Base-by-base conservation (phyloP, 2,888 invertebrate genomes). In the Empis stercorea region DNA sequence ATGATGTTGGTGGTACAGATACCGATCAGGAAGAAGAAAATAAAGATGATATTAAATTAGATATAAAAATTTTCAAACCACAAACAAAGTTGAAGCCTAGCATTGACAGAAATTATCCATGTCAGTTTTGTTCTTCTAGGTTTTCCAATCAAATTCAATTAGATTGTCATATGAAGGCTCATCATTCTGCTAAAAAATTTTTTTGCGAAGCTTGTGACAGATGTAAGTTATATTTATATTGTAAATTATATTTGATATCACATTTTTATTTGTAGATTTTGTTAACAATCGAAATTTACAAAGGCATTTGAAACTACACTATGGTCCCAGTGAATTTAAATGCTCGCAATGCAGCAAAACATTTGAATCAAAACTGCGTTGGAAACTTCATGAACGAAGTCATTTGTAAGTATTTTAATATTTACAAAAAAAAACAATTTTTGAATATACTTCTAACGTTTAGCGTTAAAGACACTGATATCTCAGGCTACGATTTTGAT, bases 401-500 rank as follows among this genome's bases (percentile, higher is more conserved):
- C 27, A 40, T 27, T n/a, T 10, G 11, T 23, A 23, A 9, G 13
- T 27, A 34, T 34, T 34, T 34, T 34, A 34, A 7, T 13, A 5
- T 34, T 34, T 34, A 13, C n/a, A 4, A 4, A 10, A 2, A 34
- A 34, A 13, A 34, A 5, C 3, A 5, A 4, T 34, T 7, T 34
- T 7, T 34, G 13, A 34, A 34, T n/a, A 34, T 34, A n/a, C 2
- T 34, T 34, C 13, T 34, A 13, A 13, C 13, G 11, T 34, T 10
- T 34, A 34, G 34, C 4, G 34, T 34, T 34, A n/a, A 34, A 3
- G 7, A 11, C 9, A 10, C 14, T 27, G 40, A 40, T 11, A 40
- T 40, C 2, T 7, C 20, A 17, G 38, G 38, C 2, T 14, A 13
- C 3, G 40, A 40, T 27, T 46, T 58, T 7, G 54, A 61, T 38